Conservation (phyloP, 2,797 vertebrate species). For the Lepus oiostolus region DNA sequence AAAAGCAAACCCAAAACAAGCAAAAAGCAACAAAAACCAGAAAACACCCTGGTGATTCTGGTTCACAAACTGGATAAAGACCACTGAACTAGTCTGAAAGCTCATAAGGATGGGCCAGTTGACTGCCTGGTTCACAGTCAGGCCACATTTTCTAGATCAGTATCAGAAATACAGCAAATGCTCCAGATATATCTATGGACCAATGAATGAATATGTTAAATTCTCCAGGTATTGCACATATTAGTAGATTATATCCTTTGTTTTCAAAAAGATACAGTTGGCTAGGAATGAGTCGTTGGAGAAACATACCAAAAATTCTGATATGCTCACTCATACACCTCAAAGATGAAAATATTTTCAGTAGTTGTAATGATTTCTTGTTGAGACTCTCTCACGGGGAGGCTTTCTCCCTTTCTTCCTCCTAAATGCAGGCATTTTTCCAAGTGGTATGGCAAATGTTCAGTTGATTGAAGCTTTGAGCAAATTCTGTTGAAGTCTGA, state of each 20-base stretch:
- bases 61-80: neutral
- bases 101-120: neutral
- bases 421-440: conserved; percentile 68
- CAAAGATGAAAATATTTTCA: conserved; percentile 16
- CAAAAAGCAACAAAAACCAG: too few relatives aligned
- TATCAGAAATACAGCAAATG: neutral
- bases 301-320: conserved; percentile 20
- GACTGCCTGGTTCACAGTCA: neutral
- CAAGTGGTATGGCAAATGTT: conserved; percentile 71
- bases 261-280: conserved; percentile 42
- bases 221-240: neutral
- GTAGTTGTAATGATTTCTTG: conserved; percentile 48
- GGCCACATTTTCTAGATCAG: neutral
- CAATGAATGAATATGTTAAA: neutral
- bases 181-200: neutral
- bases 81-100: neutral
- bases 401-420: conserved; percentile 67
- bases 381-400: neutral
- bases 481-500: conserved; percentile 71
- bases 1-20: too few relatives aligned
- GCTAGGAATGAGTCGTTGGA: neutral
- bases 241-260: neutral
- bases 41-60: neutral
- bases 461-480: conserved; percentile 77
- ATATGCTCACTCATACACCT: neutral